These are phyloP conservation scores for Rhizomys pruinosus DNA, from an alignment of 2,113 vertebrate species.

Conservation along the genomic window DNA sequence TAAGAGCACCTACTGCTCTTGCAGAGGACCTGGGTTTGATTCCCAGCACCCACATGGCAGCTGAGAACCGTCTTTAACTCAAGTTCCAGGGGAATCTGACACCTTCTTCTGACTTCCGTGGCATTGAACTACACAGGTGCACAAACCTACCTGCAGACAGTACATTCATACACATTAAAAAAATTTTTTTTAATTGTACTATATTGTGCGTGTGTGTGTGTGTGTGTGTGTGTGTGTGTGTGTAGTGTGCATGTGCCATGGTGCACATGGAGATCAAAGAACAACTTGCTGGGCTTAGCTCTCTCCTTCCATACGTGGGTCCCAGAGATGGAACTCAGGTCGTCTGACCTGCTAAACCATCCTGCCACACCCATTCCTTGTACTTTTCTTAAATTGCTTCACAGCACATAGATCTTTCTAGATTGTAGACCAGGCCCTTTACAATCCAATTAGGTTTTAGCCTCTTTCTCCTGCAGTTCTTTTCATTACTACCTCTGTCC, in stretches of 20 bases:
- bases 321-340: background rate
- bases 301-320: background rate
- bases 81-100: no score
- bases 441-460: background rate
- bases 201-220: background rate
- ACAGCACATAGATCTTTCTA: background rate
- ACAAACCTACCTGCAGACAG: no score
- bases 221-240: background rate
- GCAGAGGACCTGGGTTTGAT: no score
- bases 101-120: no score
- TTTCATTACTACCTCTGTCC: background rate
- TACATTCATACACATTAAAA: no score
- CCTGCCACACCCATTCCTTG: background rate
- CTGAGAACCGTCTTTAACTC: no score
- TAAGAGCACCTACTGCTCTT: no score
- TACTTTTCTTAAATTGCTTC: slow-evolving; percentile 11
- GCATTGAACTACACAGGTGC: no score
- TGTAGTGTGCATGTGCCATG: background rate
- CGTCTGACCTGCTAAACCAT: background rate
- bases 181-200: no score
- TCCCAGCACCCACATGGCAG: no score
- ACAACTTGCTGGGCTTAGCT: background rate
- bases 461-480: background rate
- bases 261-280: no score
- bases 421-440: background rate